Evolutionary conservation across 2,888 invertebrate species (phyloP), one percentile per base, ranked within the genome.

Genomic region (Saturnia japonica): DNA sequence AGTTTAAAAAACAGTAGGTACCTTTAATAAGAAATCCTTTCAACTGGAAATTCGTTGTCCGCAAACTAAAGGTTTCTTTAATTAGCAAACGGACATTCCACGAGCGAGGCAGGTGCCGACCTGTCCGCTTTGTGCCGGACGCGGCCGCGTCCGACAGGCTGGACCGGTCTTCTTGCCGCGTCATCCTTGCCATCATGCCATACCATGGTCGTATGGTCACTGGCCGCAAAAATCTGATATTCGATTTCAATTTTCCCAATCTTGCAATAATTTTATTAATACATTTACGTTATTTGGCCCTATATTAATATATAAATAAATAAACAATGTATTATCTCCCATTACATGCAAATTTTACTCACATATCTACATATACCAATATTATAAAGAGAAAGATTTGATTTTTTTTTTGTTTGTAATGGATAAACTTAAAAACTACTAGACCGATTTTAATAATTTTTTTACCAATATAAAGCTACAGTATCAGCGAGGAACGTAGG

Each of bases 81-180:
- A 87, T 85, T 85, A 80, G 80, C 82, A 79, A 80, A 81, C 87
- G 88, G 85, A 86, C 91, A 90, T 91, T 88, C 90, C 88, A 76
- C 76, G 82, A 79, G 78, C 80, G 75, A 77, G 82, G 86, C 92
- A 91, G 92, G 92, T 92, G 91, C 86, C 87, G 88, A 90, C 91
- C 82, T 87, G 91, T 90, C 88, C 76, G 81, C 75, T 1, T 11
- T 16, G 25, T 25, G 22, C 75, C 76, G 80, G n/a, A n/a, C n/a
- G n/a, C n/a, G n/a, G n/a, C n/a, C n/a, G n/a, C n/a, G n/a, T n/a
- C n/a, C n/a, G n/a, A n/a, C n/a, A n/a, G n/a, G n/a, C 77, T 70
- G 78, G 85, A 89, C 90, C 88, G 88, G 89, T 89, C 87, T 77
- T 73, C 79, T 81, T 76, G 75, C 75, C 77, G 73, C 73, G 78